A percentile compares a stretch with the other conserved stretches of the same genome.
Conservation (phyloP, 2,113 vertebrate species). For the Bothrops jararaca region DNA sequence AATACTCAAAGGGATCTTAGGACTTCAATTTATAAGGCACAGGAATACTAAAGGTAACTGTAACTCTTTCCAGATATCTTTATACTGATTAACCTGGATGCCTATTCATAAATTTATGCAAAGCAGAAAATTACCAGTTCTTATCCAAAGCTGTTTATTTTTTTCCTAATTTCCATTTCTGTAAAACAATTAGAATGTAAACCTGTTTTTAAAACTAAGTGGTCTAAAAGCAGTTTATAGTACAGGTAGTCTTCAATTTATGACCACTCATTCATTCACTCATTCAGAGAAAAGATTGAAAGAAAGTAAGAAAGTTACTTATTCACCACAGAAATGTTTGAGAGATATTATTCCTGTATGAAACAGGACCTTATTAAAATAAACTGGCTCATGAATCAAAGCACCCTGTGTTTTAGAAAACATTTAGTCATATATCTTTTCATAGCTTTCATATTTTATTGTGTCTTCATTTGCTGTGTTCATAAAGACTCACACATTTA, state of each 20-base stretch:
- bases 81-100: not conserved
- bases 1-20: not conserved
- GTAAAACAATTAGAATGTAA: not conserved
- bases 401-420: not conserved
- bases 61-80: not conserved
- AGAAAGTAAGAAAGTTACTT: not conserved
- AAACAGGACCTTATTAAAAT: not conserved
- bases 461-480: not conserved
- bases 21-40: not conserved
- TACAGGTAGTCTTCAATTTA: not conserved
- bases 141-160: not conserved
- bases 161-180: not conserved
- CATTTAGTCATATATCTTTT: not conserved
- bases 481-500: not conserved
- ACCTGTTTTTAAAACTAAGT: not conserved
- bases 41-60: not conserved
- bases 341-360: not conserved
- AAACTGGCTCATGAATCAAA: not conserved
- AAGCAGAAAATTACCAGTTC: not conserved
- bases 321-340: no score
- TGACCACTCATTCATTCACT: not conserved
- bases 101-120: not conserved
- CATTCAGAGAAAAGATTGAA: not conserved
- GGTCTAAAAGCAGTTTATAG: not conserved
- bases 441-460: not conserved